Conservation (phyloP, 2,797 vertebrate species). For the Tenualosa ilisha region DNA sequence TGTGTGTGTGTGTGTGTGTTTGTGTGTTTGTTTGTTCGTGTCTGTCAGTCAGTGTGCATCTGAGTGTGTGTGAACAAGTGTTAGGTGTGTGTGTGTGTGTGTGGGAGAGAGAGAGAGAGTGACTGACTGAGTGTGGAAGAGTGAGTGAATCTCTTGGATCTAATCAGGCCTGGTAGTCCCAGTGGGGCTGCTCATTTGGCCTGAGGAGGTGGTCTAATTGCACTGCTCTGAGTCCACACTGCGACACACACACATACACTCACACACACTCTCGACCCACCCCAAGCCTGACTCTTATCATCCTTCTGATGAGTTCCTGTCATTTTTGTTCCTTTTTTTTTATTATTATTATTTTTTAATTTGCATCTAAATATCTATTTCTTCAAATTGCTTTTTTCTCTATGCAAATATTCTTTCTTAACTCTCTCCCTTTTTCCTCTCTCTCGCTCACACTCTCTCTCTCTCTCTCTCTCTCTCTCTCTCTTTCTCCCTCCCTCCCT, state of each 20-base stretch:
- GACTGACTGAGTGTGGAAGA: neutral
- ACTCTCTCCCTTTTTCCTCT: neutral
- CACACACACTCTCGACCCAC: neutral
- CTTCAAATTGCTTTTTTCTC: neutral
- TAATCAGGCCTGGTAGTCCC: neutral
- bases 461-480: neutral
- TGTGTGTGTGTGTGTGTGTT: neutral
- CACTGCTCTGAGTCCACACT: slow-evolving; percentile 14
- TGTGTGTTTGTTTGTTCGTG: neutral
- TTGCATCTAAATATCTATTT: neutral
- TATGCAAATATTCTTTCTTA: neutral
- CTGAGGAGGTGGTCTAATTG: neutral
- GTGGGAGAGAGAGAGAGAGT: no score
- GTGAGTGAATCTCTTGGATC: slow-evolving; percentile 39
- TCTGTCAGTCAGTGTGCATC: neutral
- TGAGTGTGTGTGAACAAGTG: no score
- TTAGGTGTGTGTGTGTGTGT: neutral
- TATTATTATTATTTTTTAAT: no score
- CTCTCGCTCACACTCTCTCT: neutral
- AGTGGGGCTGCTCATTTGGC: neutral
- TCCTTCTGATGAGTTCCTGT: neutral
- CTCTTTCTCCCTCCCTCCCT: neutral
- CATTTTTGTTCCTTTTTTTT: neutral
- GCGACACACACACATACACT: slow-evolving; percentile 22
- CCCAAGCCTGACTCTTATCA: neutral